A percentile compares a stretch with the other conserved stretches of the same genome.
These are phyloP conservation scores for Rhipidura dahli DNA, from an alignment of 2,113 vertebrate genomes.

Conservation along the genomic window DNA sequence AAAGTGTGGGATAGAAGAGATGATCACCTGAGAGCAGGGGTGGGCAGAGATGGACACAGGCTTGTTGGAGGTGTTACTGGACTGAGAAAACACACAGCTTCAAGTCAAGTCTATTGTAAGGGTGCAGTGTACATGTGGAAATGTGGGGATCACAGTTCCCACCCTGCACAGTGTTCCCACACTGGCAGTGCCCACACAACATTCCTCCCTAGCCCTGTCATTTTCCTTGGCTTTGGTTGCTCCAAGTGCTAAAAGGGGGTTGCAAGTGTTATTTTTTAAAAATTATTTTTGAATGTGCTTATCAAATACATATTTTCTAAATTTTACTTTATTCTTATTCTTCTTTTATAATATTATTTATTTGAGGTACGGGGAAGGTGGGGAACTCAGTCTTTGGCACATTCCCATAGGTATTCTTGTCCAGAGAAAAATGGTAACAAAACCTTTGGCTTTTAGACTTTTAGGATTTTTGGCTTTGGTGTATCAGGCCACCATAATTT, in stretches of 20 bases:
- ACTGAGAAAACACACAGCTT: neutral
- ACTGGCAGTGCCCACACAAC: neutral
- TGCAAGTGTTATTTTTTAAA: neutral
- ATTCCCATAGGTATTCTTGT: neutral
- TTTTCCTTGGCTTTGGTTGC: neutral
- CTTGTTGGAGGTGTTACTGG: neutral
- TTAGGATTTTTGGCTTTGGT: neutral
- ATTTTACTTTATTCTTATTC: neutral
- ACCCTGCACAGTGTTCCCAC: neutral
- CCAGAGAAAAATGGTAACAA: neutral
- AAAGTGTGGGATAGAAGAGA: neutral
- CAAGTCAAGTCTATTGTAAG: neutral
- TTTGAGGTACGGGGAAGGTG: fast-evolving
- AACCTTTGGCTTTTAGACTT: neutral
- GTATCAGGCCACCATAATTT: neutral
- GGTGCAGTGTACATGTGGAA: neutral
- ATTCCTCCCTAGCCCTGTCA: neutral
- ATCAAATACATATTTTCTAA: neutral
- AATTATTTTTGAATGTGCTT: neutral
- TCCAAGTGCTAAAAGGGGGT: neutral
- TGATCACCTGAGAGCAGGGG: neutral
- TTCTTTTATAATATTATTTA: neutral
- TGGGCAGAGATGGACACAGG: neutral
- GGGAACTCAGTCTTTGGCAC: neutral
- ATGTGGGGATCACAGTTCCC: neutral